Percentiles rank a stretch among this genome's conserved stretches.
Conservation (phyloP, 2,797 vertebrate species). For the Coreius guichenoti region DNA sequence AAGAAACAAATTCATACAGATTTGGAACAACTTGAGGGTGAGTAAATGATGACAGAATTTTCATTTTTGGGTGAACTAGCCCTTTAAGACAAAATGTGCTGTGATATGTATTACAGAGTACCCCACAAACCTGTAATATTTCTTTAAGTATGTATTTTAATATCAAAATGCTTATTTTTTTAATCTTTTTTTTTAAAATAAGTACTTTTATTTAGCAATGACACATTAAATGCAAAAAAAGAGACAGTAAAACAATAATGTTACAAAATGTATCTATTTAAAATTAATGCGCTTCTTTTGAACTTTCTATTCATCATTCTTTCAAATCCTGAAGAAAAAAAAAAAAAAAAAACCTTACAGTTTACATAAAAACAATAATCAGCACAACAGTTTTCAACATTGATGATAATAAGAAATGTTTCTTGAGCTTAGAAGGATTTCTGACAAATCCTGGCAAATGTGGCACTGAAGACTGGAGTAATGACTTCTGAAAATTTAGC, state of each 20-base stretch:
- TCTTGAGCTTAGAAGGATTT: background rate
- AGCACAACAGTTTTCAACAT: background rate
- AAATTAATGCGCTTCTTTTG: background rate
- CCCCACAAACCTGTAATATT: background rate
- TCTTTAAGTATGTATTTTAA: background rate
- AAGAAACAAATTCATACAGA: background rate
- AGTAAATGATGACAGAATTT: background rate
- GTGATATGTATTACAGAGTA: background rate
- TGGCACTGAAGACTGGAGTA: background rate
- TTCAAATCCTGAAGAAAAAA: background rate
- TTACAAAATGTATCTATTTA: background rate
- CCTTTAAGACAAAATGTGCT: background rate
- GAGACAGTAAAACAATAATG: background rate
- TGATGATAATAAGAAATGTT: background rate
- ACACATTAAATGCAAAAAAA: background rate
- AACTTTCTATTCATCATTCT: background rate
- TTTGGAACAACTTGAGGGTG: background rate
- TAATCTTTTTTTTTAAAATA: background rate
- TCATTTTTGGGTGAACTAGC: background rate
- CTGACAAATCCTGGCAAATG: background rate
- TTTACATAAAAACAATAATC: background rate
- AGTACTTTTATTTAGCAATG: background rate
- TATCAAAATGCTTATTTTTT: too few relatives aligned
- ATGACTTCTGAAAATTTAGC: background rate
- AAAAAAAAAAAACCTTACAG: background rate